Conservation (phyloP, 2,888 invertebrate genomes). For the Dioctria linearis region DNA sequence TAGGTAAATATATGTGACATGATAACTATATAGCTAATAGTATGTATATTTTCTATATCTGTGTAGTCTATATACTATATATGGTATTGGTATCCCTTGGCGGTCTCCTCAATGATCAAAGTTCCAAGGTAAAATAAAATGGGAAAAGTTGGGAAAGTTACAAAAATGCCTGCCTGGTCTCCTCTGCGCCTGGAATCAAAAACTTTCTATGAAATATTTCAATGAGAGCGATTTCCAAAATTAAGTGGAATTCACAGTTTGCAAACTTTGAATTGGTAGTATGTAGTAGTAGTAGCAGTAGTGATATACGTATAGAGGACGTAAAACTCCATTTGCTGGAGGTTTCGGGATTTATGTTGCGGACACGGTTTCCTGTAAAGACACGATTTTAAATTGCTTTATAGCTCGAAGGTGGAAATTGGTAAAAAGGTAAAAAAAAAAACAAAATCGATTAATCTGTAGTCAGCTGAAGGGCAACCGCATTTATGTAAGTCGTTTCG, state of each 20-base stretch:
- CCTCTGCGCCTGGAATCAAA: background rate
- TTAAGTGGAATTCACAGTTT: slow-evolving; percentile 17
- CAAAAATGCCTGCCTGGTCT: slow-evolving; percentile 7
- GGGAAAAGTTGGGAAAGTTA: slow-evolving; percentile 39
- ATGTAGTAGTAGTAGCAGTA: background rate
- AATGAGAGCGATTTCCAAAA: slow-evolving; percentile 20
- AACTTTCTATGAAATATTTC: slow-evolving; percentile 34
- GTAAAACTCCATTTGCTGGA: background rate
- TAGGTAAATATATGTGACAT: too few relatives aligned
- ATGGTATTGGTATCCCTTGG: too few relatives aligned
- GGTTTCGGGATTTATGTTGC: background rate
- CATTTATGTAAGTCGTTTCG: too few relatives aligned
- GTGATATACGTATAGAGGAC: background rate
- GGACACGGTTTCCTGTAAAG: background rate
- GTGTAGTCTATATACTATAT: too few relatives aligned
- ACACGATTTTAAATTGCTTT: background rate
- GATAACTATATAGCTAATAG: too few relatives aligned
- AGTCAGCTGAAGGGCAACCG: background rate
- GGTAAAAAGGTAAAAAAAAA: too few relatives aligned
- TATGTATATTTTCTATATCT: too few relatives aligned
- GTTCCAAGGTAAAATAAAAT: slow-evolving; percentile 1
- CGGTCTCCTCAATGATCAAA: too few relatives aligned
- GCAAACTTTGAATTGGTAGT: background rate
- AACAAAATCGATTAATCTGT: slow-evolving; percentile 3
- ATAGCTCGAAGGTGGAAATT: background rate